phyloP scores from a whole-genome alignment of 2,113 vertebrate genomes.

The Podocnemis expansa region DNA sequence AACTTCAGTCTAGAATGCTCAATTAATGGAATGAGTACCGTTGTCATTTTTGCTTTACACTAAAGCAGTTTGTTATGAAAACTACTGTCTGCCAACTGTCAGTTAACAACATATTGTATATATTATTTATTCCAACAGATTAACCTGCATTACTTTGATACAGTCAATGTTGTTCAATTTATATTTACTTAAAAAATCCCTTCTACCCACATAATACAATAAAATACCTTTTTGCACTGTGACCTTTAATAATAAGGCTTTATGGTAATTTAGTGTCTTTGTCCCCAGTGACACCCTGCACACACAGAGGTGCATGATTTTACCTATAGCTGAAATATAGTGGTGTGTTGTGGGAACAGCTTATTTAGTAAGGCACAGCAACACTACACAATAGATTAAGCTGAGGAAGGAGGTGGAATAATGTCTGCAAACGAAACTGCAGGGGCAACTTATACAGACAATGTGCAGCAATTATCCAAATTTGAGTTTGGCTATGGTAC shows the following conservation, averaged over 20 bases:
- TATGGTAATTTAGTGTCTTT: neutral
- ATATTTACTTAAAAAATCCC: neutral
- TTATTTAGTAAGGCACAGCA: neutral
- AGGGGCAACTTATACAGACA: neutral
- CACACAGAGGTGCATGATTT: neutral
- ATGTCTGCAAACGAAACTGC: neutral
- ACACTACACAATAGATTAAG: neutral
- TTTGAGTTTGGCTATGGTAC: neutral
- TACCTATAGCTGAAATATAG: neutral
- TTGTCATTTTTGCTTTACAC: neutral
- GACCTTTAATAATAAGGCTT: neutral
- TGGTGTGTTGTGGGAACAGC: neutral
- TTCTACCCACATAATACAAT: neutral
- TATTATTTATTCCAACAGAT: neutral
- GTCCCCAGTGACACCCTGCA: neutral
- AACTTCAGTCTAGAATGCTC: too few relatives aligned
- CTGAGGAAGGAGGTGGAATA: neutral
- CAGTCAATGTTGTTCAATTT: neutral
- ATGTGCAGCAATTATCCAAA: neutral
- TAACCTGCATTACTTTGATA: neutral
- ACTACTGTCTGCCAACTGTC: neutral
- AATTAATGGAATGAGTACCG: fast-evolving
- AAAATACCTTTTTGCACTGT: neutral
- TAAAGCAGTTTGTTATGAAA: neutral
- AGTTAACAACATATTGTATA: neutral